Base-by-base conservation (phyloP, 2,797 vertebrate genomes). In the Cichlasoma orientale region DNA sequence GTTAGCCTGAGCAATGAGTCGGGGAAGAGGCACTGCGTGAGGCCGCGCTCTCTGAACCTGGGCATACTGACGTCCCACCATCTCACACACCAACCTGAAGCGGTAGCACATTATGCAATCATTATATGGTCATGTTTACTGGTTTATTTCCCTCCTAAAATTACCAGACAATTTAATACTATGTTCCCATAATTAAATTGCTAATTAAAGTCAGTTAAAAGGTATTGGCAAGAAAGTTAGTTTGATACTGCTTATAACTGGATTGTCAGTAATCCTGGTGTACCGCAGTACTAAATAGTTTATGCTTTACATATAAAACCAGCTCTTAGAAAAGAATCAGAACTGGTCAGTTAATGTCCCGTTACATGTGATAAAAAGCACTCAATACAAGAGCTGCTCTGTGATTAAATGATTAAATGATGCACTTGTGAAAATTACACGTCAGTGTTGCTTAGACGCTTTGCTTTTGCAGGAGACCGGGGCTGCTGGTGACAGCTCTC, bases 21-120 rank as follows among this genome's bases (percentile, higher is more conserved):
- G 21, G 87, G 92, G 23, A 95, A 94, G 84, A 95, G 93, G 77
- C 94, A 91, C 23, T 95, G 93, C 83, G 90, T 89, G 21, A 89
- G 93, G 79, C 87, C 93, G 2, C 77, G 75, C 55, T 91, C 90
- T 13, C 84, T 94, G 77, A 90, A 94, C 79, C 89, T 93, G 63
- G 63, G 44, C 44, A 68, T 44, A n/a, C 41, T 68, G 72, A 83
- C 89, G 4, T 85, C 93, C 69, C 90, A 83, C 55, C 82, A 55
- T 50, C 78, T 71, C 61, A 57, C 73, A 36, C 72, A 79, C 21
- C 85, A 77, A 21, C 50, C 61, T 38, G 56, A 78, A 53, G 87
- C 75, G 93, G 94, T 94, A 88, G 84, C 56, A 18, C 14, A 9
- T n/a, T 11, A 10, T 1, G 4, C 52, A 70, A 29, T 71, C 36